Evolutionary conservation across 2,888 invertebrate species (phyloP).

Genomic region (Heteropelma amictum): DNA sequence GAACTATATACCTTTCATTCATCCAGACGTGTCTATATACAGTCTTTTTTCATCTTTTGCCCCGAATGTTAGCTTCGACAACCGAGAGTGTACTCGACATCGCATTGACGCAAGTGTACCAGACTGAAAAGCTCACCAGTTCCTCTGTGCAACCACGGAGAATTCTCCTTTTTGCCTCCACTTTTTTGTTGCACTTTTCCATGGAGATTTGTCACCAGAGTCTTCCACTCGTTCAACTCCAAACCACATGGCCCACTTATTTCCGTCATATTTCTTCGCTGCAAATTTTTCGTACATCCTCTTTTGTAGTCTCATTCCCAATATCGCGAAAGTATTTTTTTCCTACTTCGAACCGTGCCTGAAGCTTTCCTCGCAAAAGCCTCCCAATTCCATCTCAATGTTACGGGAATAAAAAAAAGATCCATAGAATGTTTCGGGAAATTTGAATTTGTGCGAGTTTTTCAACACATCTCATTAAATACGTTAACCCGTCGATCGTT

Average conservation of each 20-base stretch:
- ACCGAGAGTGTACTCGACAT: slow-evolving; percentile 6
- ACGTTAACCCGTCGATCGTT: too few species aligned
- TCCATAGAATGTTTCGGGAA: too few species aligned
- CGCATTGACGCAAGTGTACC: slow-evolving; percentile 9
- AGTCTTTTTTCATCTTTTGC: slow-evolving; percentile 19
- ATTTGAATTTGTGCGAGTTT: too few species aligned
- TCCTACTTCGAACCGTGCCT: too few species aligned
- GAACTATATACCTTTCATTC: too few species aligned
- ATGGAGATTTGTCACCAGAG: too few species aligned
- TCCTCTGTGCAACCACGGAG: slow-evolving; percentile 14
- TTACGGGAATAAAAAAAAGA: too few species aligned
- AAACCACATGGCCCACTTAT: slow-evolving; percentile 1
- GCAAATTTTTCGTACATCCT: slow-evolving; percentile 22
- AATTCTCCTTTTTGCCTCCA: background rate
- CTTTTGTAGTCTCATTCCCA: background rate
- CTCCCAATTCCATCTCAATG: too few species aligned
- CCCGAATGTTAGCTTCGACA: slow-evolving; percentile 18
- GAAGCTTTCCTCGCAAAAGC: too few species aligned
- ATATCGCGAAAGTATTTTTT: background rate
- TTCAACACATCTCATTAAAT: too few species aligned
- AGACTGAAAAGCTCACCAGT: background rate
- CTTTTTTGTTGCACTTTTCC: background rate
- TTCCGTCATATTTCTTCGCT: background rate
- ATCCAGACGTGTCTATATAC: too few species aligned
- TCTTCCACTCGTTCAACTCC: background rate